Evolutionary conservation across 2,113 vertebrate genomes (phyloP).

Genomic region (Aspidoscelis tigris): DNA sequence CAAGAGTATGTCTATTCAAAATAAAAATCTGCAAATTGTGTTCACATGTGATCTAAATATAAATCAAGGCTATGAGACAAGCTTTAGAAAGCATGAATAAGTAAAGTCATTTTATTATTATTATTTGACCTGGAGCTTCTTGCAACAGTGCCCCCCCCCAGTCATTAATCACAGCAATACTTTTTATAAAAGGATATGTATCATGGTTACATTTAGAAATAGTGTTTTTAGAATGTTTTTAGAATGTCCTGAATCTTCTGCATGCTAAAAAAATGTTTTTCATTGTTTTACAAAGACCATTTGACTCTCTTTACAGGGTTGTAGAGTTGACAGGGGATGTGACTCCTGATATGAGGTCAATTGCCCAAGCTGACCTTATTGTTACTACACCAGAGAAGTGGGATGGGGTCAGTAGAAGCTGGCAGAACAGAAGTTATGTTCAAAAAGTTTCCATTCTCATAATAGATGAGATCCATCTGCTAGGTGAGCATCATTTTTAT

Average conservation of each 20-base stretch:
- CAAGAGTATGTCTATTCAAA: too few species aligned
- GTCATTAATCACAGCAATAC: too few species aligned
- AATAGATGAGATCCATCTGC: slow-evolving; percentile 97
- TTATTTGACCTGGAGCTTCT: too few species aligned
- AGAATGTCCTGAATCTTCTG: slow-evolving; percentile 2
- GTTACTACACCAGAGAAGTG: slow-evolving; percentile 99
- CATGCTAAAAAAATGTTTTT: background rate
- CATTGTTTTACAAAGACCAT: slow-evolving; percentile 16
- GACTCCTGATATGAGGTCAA: slow-evolving; percentile 95
- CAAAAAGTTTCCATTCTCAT: slow-evolving; percentile 97
- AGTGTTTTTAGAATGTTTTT: slow-evolving; percentile 1
- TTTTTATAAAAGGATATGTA: too few species aligned
- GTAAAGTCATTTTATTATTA: too few species aligned
- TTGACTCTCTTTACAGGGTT: slow-evolving; percentile 80
- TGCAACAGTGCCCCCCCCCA: too few species aligned
- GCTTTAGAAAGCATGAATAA: too few species aligned
- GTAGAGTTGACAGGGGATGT: slow-evolving; percentile 96
- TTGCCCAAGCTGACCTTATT: slow-evolving; percentile 94
- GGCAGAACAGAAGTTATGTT: slow-evolving; percentile 97
- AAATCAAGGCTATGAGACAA: too few species aligned
- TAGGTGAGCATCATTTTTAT: slow-evolving; percentile 79
- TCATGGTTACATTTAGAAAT: background rate
- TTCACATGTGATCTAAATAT: too few species aligned
- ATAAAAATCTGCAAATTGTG: too few species aligned
- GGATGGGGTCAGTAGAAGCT: slow-evolving; percentile 97